Conservation (phyloP, 2,888 invertebrate genomes). For the Philhelius pedissequus region DNA sequence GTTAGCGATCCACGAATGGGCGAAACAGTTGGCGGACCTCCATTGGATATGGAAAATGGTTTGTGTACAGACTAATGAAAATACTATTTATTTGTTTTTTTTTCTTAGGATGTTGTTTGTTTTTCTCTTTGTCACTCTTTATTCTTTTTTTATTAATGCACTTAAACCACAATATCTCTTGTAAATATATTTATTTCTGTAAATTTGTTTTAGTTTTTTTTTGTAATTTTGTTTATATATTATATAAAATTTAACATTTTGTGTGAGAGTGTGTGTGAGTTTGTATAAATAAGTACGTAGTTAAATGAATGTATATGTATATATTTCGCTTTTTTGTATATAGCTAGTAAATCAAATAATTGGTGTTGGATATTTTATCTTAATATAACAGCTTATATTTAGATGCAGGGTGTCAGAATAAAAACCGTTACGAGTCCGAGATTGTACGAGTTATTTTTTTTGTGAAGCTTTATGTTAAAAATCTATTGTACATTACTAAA, state of each 20-base stretch:
- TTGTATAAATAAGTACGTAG: constrained; percentile 7
- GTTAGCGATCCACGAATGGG: constrained; percentile 87
- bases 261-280: constrained; percentile 42
- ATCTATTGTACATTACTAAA: too few relatives aligned
- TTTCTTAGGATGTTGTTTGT: constrained; percentile 68
- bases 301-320: constrained; percentile 6
- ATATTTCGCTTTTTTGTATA: constrained; percentile 9
- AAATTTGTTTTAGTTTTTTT: neutral
- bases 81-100: constrained; percentile 38
- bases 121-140: constrained; percentile 26
- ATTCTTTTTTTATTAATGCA: constrained; percentile 26
- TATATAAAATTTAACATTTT: neutral
- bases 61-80: constrained; percentile 75
- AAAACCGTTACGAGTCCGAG: too few relatives aligned
- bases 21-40: constrained; percentile 88
- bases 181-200: constrained; percentile 5
- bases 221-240: too few relatives aligned
- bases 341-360: neutral
- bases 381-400: neutral
- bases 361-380: neutral
- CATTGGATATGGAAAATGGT: constrained; percentile 95
- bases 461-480: too few relatives aligned
- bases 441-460: too few relatives aligned
- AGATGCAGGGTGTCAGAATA: too few relatives aligned
- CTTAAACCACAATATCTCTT: constrained; percentile 8